Conservation (phyloP, 2,113 vertebrate species). For the Butorides virescens region DNA sequence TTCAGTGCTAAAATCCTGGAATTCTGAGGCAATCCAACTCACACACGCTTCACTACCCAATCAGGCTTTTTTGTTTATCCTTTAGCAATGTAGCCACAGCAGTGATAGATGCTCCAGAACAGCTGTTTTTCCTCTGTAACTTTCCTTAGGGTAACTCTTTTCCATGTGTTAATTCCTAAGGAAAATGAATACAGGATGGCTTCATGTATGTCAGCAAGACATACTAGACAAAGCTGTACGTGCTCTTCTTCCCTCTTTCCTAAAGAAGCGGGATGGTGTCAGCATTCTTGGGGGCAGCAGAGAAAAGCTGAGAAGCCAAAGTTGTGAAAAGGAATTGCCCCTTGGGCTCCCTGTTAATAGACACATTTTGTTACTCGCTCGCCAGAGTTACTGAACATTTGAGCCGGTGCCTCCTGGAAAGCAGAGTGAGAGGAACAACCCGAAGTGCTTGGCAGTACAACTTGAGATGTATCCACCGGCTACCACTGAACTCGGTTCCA, state of each 20-base stretch:
- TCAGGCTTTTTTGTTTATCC: not conserved
- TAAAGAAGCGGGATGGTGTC: not conserved
- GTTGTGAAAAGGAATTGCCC: not conserved
- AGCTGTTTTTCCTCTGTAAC: rapidly evolving
- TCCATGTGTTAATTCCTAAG: not conserved
- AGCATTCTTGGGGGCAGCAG: not conserved
- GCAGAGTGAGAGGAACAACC: not conserved
- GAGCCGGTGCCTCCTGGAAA: not conserved
- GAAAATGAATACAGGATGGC: not conserved
- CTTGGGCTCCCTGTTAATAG: not conserved
- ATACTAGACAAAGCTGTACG: rapidly evolving
- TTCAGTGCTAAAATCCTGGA: not conserved
- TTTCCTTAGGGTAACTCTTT: not conserved
- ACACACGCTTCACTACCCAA: not conserved
- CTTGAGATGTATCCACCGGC: not conserved
- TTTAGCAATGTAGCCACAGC: not conserved
- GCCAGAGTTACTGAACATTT: not conserved
- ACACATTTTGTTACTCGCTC: not conserved
- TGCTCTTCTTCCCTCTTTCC: not conserved
- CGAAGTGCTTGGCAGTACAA: not conserved
- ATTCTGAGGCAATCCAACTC: not conserved
- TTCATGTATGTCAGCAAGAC: not conserved
- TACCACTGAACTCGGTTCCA: not conserved
- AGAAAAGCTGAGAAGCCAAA: not conserved
- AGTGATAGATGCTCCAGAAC: not conserved